Conservation (phyloP, 2,888 invertebrate species). For the Allacma fusca region DNA sequence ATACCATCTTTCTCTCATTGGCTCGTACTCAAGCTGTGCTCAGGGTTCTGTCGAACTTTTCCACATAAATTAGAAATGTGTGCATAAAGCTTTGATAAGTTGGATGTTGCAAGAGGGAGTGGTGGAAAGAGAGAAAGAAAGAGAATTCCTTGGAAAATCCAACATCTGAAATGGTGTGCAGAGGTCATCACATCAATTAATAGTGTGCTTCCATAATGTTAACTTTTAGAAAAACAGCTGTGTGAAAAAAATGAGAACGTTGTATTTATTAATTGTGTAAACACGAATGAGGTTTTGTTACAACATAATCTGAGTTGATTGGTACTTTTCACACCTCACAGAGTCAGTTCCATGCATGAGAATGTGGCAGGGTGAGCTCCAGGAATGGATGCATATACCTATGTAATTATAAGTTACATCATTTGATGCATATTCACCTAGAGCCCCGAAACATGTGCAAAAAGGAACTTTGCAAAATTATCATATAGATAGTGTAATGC, state of each 20-base stretch:
- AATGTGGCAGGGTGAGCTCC: neutral
- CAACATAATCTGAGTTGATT: conserved; percentile 16
- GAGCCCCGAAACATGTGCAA: too few species aligned
- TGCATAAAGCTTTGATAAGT: neutral
- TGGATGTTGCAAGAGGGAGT: neutral
- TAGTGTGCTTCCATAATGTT: neutral
- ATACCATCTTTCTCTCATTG: too few species aligned
- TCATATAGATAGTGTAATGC: too few species aligned
- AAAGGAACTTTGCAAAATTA: too few species aligned
- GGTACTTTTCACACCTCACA: neutral
- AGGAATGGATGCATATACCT: too few species aligned
- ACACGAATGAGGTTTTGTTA: conserved; percentile 16
- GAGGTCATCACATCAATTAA: conserved; percentile 5
- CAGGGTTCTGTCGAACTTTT: too few species aligned
- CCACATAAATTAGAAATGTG: too few species aligned
- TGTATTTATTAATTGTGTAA: conserved; percentile 8
- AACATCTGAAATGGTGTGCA: neutral
- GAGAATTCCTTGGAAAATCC: conserved; percentile 2
- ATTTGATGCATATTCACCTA: too few species aligned
- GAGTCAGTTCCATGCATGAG: neutral
- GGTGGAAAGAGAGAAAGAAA: neutral
- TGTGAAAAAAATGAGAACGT: neutral
- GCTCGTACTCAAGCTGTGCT: too few species aligned
- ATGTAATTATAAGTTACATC: too few species aligned
- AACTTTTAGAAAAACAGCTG: conserved; percentile 10